phyloP scores from a whole-genome alignment of 2,113 vertebrate species.

The Sceloporus tristichus region DNA sequence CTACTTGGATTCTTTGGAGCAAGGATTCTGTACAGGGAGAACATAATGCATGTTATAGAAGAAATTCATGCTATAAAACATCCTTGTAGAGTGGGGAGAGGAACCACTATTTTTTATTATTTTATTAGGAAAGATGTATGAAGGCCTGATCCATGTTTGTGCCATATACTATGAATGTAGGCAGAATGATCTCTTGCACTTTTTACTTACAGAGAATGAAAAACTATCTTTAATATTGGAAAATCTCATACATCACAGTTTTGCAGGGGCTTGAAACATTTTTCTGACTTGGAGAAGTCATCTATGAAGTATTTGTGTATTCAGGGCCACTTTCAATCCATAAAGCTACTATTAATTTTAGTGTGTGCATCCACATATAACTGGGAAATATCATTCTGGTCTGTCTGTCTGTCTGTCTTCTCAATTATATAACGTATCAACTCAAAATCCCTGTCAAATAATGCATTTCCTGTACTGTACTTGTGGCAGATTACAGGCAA shows the following conservation, averaged over 20 bases:
- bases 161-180: conserved; percentile 2
- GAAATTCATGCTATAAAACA: not conserved
- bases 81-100: no score
- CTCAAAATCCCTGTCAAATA: not conserved
- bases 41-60: not conserved
- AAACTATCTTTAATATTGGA: not conserved
- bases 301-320: not conserved
- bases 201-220: not conserved
- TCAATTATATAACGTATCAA: not conserved
- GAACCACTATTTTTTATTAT: not conserved
- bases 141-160: not conserved
- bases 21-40: not conserved
- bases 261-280: not conserved
- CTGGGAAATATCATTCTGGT: not conserved
- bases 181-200: conserved; percentile 5
- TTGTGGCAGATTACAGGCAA: conserved; percentile 6
- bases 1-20: not conserved
- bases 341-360: conserved; percentile 2
- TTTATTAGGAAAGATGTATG: conserved; percentile 8
- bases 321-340: not conserved
- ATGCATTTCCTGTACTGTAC: not conserved
- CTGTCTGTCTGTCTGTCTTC: no score
- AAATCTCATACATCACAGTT: not conserved
- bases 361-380: not conserved
- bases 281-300: not conserved